phyloP scores from a whole-genome alignment of 2,113 vertebrate species.

The Osmerus mordax region DNA sequence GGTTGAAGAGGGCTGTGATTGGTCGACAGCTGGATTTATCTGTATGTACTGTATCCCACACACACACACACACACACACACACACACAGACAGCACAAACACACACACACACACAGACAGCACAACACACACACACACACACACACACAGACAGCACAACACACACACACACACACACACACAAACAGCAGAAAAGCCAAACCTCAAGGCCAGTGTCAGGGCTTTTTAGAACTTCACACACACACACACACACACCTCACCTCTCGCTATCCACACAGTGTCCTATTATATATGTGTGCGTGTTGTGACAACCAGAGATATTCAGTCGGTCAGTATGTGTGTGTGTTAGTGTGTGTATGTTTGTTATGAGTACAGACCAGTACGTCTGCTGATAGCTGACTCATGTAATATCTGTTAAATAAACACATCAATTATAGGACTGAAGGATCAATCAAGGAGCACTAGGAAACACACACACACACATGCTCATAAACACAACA shows the following conservation, averaged over 20 bases:
- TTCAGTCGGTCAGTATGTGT: no score
- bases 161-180: no score
- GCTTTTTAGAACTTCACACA: slow-evolving; percentile 35
- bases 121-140: slow-evolving; percentile 1
- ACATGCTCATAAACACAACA: background rate
- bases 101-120: background rate
- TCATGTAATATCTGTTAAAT: slow-evolving; percentile 35
- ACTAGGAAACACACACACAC: no score
- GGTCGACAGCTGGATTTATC: background rate
- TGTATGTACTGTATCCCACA: background rate
- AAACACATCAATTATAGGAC: slow-evolving; percentile 36
- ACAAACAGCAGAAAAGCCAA: no score
- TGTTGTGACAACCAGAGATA: no score
- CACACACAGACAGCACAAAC: no score
- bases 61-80: slow-evolving; percentile 5
- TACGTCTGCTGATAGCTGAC: slow-evolving; percentile 28
- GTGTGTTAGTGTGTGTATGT: no score
- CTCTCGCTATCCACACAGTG: background rate
- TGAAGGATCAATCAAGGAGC: slow-evolving; percentile 26
- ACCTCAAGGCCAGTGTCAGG: slow-evolving; percentile 62
- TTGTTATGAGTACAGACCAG: no score
- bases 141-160: no score
- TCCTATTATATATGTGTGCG: no score
- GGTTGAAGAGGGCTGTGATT: background rate
- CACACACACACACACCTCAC: background rate